Percentiles rank a stretch among this genome's conserved stretches.
Conservation (phyloP, 2,888 invertebrate genomes). For the Drosophila falleni region DNA sequence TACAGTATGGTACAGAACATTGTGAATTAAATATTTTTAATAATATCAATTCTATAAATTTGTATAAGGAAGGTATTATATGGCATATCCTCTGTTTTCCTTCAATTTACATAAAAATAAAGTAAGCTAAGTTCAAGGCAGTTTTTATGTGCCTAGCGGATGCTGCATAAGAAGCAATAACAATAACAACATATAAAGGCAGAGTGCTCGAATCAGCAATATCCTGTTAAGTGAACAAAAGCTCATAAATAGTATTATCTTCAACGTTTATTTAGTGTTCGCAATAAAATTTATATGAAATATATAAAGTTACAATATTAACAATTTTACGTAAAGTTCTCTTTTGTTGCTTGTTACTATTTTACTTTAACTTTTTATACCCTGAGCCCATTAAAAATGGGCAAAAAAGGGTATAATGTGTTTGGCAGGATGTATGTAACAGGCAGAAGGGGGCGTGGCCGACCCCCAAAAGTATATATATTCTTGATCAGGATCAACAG, state of each 20-base stretch:
- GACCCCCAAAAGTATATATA: no score
- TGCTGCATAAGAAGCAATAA: conserved; percentile 15
- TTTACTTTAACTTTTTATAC: no score
- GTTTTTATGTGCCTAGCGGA: conserved; percentile 15
- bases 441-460: no score
- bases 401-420: no score
- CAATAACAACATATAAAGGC: not conserved
- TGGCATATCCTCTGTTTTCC: conserved; percentile 25
- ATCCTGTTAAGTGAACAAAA: not conserved
- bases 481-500: no score
- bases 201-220: not conserved
- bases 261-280: not conserved
- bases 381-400: no score
- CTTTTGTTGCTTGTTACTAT: not conserved
- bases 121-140: conserved; percentile 25
- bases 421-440: no score
- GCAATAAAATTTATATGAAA: not conserved
- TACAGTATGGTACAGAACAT: not conserved
- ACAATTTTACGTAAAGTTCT: not conserved
- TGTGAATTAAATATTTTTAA: not conserved
- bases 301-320: no score
- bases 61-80: not conserved
- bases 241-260: not conserved
- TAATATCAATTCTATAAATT: not conserved
- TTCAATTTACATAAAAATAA: not conserved